Percentiles rank a stretch among this genome's conserved stretches.
Evolutionary conservation across 2,113 vertebrate species (phyloP).

Genomic region (Barnardius zonarius): DNA sequence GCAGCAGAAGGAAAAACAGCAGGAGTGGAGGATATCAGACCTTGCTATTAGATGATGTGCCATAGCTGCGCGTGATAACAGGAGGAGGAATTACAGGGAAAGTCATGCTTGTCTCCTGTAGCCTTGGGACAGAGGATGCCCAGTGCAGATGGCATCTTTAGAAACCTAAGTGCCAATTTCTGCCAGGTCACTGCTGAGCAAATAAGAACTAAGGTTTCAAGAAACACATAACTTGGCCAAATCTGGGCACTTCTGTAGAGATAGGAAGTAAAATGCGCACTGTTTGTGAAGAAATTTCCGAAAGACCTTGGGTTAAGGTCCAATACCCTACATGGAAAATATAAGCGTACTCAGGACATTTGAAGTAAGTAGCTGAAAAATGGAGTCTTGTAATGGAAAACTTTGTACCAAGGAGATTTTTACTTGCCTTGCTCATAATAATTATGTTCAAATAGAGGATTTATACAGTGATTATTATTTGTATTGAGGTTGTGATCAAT

Average conservation of each 20-base stretch:
- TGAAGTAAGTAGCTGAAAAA: background rate
- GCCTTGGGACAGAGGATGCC: constrained; percentile 38
- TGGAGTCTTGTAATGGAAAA: background rate
- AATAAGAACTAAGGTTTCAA: constrained; percentile 25
- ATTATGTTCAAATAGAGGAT: background rate
- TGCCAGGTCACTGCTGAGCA: constrained; percentile 15
- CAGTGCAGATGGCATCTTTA: constrained; percentile 45
- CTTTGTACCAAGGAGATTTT: background rate
- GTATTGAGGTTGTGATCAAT: background rate
- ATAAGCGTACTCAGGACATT: background rate
- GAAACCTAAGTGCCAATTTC: background rate
- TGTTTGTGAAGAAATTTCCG: background rate
- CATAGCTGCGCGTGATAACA: background rate
- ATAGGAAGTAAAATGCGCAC: background rate
- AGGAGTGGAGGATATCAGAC: constrained; percentile 57
- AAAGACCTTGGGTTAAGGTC: background rate
- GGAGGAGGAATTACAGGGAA: constrained; percentile 41
- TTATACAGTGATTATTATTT: background rate
- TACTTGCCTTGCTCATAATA: background rate
- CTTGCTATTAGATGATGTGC: constrained; percentile 46
- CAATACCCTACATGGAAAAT: background rate
- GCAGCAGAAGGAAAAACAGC: constrained; percentile 58
- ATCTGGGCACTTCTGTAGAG: background rate
- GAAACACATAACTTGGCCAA: background rate
- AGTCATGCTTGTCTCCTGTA: constrained; percentile 1